These are phyloP conservation scores for Papilio machaon DNA, from an alignment of 1,140 invertebrate species.

Conservation along the genomic window DNA sequence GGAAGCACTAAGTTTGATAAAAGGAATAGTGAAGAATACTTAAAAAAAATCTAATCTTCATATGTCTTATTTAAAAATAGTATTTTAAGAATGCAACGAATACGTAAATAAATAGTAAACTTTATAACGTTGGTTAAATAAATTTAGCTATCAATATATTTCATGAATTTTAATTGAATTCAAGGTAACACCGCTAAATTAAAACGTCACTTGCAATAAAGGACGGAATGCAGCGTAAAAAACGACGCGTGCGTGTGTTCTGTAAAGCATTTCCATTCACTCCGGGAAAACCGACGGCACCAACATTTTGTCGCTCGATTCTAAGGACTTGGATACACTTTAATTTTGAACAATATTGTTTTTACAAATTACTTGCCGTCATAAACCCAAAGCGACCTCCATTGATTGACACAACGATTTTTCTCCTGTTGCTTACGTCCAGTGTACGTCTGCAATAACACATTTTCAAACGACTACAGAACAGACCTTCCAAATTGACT, in stretches of 20 bases:
- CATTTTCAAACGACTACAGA: no score
- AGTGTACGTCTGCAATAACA: no score
- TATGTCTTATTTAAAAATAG: no score
- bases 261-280: slow-evolving; percentile 29
- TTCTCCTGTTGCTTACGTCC: not conserved
- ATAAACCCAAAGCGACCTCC: no score
- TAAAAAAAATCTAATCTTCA: no score
- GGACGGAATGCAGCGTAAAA: slow-evolving; percentile 25
- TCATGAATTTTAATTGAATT: slow-evolving; percentile 37
- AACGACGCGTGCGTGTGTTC: slow-evolving; percentile 31
- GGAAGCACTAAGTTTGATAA: no score
- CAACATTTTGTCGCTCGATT: slow-evolving; percentile 34
- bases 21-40: no score
- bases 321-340: slow-evolving; percentile 14
- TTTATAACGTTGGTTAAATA: not conserved
- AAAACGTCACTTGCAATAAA: slow-evolving; percentile 39
- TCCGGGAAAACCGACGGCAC: slow-evolving; percentile 31
- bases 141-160: slow-evolving; percentile 15
- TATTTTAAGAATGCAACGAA: not conserved
- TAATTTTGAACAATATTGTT: not conserved
- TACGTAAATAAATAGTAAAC: not conserved
- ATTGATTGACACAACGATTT: not conserved
- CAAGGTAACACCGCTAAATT: slow-evolving; percentile 34
- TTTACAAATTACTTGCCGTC: no score
- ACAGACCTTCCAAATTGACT: no score